Base-by-base conservation (phyloP, 1,140 invertebrate species). In the Drosophila suzukii region DNA sequence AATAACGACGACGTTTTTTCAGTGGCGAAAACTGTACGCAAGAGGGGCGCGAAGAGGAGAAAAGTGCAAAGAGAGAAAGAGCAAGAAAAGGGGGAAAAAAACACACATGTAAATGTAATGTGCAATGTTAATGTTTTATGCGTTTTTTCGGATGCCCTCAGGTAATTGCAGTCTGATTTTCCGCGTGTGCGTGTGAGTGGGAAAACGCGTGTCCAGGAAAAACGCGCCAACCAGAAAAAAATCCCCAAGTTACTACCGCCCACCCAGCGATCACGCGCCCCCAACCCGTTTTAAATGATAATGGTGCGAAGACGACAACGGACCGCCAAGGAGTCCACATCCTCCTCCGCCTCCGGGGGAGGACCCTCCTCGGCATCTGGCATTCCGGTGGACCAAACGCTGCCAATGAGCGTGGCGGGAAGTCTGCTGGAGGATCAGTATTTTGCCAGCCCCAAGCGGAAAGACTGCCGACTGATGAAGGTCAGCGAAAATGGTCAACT, bases 371-470 rank as follows among this genome's bases (percentile, higher is more conserved):
- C 47, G 17, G 57, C 54, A 15, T 51, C 49, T 12, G 46, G 11
- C 10, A 44, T 67, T 15, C 17, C 66, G 24, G 50, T 58, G 17
- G 70, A 62, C 15, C 20, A 68, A 20, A 24, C 66, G 15, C 24
- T 72, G 59, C 39, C 83, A 8, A 44, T 67, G 11, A 78, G 71
- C 60, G 73, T 72, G 44, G 73, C 71, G 32, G 61, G 58, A n/a
- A 60, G 58, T 41, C 36, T 89, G 32, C 62, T 91, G 44, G 91
- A 92, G 55, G 91, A 92, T 76, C 90, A 91, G 81, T 91, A 89
- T 55, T 92, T 88, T 88, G 91, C 90, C 27, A 92, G 92, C 47
- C 92, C 92, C 15, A 92, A 92, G 75, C 83, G 92, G 56, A 92
- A 92, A 91, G 91, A 92, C 65, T 92, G 91, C 54, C 91, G 91